Percentiles rank a stretch among this genome's conserved stretches.
phyloP scores from a whole-genome alignment of 2,113 vertebrate genomes.

The Rattus rattus region DNA sequence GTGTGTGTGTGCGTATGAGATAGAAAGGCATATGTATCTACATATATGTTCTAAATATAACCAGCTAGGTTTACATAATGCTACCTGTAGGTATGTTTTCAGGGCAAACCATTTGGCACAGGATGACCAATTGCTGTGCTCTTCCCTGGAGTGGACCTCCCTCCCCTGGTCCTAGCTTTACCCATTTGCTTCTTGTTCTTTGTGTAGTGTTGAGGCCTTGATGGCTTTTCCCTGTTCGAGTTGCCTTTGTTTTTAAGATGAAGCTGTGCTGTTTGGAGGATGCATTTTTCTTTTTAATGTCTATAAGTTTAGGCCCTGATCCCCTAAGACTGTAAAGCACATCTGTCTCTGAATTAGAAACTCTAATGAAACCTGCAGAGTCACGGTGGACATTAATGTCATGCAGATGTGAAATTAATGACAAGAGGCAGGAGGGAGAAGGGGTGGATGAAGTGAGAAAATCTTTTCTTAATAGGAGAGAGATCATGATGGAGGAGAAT shows the following conservation, averaged over 20 bases:
- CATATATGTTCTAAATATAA: background rate
- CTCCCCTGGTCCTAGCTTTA: background rate
- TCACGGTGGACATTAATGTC: background rate
- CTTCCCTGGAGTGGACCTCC: fast-evolving
- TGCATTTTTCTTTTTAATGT: background rate
- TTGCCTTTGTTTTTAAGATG: slow-evolving; percentile 22
- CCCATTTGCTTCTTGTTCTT: background rate
- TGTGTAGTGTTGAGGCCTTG: background rate
- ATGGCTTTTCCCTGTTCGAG: background rate
- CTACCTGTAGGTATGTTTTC: background rate
- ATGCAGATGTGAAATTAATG: slow-evolving; percentile 43
- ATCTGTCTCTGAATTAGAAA: slow-evolving; percentile 35
- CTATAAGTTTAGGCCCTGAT: background rate
- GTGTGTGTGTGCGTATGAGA: background rate
- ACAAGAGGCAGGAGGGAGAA: background rate
- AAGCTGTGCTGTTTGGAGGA: background rate
- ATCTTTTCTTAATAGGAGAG: background rate
- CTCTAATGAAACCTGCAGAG: background rate
- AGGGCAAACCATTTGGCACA: background rate
- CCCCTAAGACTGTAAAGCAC: slow-evolving; percentile 46
- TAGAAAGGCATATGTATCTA: too few relatives aligned
- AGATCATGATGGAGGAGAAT: background rate
- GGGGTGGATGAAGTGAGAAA: background rate
- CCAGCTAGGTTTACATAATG: too few relatives aligned
- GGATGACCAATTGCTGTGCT: background rate